phyloP scores from a whole-genome alignment of 2,113 vertebrate genomes.

The Origma solitaria region DNA sequence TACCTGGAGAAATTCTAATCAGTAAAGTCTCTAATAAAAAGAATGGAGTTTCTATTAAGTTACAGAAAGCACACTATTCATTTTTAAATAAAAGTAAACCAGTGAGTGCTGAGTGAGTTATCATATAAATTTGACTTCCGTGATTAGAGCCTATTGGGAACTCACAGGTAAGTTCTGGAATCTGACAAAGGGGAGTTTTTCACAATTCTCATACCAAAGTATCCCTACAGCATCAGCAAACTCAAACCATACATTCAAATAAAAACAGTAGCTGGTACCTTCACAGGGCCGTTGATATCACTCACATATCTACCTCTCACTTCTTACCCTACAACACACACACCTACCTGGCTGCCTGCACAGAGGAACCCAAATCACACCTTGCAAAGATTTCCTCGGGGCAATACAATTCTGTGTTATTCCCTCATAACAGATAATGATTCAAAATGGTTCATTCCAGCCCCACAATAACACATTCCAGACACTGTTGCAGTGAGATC shows the following conservation, averaged over 20 bases:
- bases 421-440: background rate
- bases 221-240: background rate
- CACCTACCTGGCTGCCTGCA: background rate
- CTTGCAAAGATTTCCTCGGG: background rate
- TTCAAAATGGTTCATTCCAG: background rate
- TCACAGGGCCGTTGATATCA: background rate
- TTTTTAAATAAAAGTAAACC: background rate
- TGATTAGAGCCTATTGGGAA: background rate
- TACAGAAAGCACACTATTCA: background rate
- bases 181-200: background rate
- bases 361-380: background rate
- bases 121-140: background rate
- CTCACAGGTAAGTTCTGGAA: background rate
- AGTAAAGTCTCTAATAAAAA: background rate
- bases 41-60: background rate
- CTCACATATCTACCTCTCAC: background rate
- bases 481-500: background rate
- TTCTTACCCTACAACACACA: background rate
- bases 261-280: background rate
- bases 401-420: background rate
- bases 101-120: background rate
- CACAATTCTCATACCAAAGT: background rate
- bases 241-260: background rate
- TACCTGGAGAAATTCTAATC: background rate
- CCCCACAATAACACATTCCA: background rate